phyloP scores from a whole-genome alignment of 2,797 vertebrate genomes.

The Gobio occitaniae region DNA sequence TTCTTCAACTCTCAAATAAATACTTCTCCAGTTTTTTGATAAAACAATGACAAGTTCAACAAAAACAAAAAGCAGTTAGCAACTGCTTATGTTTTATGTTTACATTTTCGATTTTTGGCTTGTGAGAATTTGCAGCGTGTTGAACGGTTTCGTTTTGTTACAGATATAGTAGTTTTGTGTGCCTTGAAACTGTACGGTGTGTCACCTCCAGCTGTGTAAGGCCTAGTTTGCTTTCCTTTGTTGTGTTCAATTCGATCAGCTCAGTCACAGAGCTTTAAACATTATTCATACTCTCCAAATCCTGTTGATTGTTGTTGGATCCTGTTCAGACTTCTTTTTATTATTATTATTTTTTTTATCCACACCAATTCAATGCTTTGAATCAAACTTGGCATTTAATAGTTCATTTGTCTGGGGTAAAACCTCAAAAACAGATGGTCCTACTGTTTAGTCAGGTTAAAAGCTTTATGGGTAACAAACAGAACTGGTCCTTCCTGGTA shows the following conservation, averaged over 20 bases:
- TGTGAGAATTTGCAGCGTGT: background rate
- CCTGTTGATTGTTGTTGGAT: background rate
- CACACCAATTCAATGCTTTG: background rate
- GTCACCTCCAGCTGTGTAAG: background rate
- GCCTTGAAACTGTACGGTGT: background rate
- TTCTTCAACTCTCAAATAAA: background rate
- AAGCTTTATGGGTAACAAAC: background rate
- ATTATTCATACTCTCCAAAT: background rate
- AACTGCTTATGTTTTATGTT: background rate
- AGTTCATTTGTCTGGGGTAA: background rate
- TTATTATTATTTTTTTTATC: background rate
- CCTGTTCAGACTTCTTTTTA: background rate
- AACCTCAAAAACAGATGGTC: background rate
- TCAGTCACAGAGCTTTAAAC: background rate
- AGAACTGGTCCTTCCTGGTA: background rate
- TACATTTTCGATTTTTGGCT: background rate
- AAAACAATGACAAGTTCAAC: background rate
- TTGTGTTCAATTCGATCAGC: background rate
- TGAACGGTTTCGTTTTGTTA: background rate
- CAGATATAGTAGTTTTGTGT: background rate
- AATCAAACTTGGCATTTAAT: background rate
- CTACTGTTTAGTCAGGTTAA: background rate
- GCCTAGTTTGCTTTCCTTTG: background rate
- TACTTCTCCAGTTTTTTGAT: fast-evolving
- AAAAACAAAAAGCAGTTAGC: background rate